Conservation (phyloP, 2,888 invertebrate species). For the Nymphalis urticae region DNA sequence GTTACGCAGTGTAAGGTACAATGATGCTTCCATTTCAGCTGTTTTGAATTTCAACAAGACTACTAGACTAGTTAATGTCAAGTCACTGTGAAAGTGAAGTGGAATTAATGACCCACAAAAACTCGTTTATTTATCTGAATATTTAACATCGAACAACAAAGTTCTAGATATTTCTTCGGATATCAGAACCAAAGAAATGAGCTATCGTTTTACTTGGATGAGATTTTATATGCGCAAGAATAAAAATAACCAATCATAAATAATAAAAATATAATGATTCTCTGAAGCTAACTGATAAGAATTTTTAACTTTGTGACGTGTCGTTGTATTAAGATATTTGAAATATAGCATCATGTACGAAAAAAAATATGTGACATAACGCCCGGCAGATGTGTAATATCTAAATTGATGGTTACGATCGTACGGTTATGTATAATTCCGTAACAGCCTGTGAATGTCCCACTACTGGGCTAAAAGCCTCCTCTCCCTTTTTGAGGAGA, state of each 20-base stretch:
- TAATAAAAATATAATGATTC: not conserved
- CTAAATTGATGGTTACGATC: too few relatives aligned
- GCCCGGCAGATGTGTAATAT: too few relatives aligned
- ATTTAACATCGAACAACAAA: not conserved
- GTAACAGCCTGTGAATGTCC: too few relatives aligned
- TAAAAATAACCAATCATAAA: not conserved
- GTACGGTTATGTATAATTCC: too few relatives aligned
- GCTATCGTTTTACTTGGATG: not conserved
- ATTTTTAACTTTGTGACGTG: too few relatives aligned
- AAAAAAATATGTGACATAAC: too few relatives aligned
- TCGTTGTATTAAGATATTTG: not conserved
- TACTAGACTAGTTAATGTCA: not conserved
- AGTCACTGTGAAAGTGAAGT: too few relatives aligned
- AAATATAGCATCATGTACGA: not conserved
- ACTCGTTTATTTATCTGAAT: not conserved
- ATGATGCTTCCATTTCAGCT: not conserved
- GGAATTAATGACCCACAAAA: not conserved
- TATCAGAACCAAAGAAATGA: not conserved
- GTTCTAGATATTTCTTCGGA: not conserved
- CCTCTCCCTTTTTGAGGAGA: too few relatives aligned
- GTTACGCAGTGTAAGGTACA: not conserved
- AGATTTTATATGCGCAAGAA: not conserved
- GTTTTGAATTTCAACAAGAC: slow-evolving; percentile 1
- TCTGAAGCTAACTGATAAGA: not conserved
- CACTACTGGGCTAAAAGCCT: too few relatives aligned